phyloP scores from a whole-genome alignment of 2,888 invertebrate species.

The Sipunculus nudus region DNA sequence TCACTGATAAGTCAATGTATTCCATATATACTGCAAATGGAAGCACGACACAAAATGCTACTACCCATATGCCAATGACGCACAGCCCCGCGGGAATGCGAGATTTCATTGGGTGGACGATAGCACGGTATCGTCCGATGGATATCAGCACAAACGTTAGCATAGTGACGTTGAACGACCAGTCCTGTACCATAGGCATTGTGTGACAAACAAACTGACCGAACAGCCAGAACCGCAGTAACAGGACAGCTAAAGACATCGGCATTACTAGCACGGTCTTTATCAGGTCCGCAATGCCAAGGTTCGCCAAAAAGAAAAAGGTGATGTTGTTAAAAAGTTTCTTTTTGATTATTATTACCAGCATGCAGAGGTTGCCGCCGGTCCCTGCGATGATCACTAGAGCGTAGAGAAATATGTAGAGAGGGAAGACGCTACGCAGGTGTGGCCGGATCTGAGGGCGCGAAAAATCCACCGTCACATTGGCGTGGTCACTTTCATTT shows the following conservation, averaged over 20 bases:
- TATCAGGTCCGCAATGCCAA: slow-evolving; percentile 75
- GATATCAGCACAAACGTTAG: slow-evolving; percentile 77
- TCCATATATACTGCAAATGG: slow-evolving; percentile 80
- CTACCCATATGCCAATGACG: slow-evolving; percentile 77
- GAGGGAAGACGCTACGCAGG: slow-evolving; percentile 70
- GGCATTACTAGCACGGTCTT: slow-evolving; percentile 77
- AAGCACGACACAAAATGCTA: slow-evolving; percentile 76
- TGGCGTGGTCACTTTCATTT: slow-evolving; percentile 47
- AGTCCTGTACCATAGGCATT: slow-evolving; percentile 79
- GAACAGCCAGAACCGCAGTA: slow-evolving; percentile 78
- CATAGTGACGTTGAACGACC: slow-evolving; percentile 77
- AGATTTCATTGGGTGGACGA: slow-evolving; percentile 74
- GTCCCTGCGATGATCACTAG: slow-evolving; percentile 71
- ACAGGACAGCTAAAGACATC: slow-evolving; percentile 74
- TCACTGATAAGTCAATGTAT: slow-evolving; percentile 76
- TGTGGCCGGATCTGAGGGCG: slow-evolving; percentile 73
- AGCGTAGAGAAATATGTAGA: slow-evolving; percentile 74
- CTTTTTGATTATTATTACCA: slow-evolving; percentile 67
- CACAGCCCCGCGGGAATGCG: slow-evolving; percentile 75
- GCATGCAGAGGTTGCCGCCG: slow-evolving; percentile 72
- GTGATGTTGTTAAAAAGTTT: slow-evolving; percentile 74
- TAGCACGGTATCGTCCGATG: slow-evolving; percentile 75
- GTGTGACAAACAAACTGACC: slow-evolving; percentile 78
- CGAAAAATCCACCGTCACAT: slow-evolving; percentile 70
- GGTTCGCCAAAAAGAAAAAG: slow-evolving; percentile 75